Conservation (phyloP, 2,888 invertebrate genomes). For the Tortricodes alternella region DNA sequence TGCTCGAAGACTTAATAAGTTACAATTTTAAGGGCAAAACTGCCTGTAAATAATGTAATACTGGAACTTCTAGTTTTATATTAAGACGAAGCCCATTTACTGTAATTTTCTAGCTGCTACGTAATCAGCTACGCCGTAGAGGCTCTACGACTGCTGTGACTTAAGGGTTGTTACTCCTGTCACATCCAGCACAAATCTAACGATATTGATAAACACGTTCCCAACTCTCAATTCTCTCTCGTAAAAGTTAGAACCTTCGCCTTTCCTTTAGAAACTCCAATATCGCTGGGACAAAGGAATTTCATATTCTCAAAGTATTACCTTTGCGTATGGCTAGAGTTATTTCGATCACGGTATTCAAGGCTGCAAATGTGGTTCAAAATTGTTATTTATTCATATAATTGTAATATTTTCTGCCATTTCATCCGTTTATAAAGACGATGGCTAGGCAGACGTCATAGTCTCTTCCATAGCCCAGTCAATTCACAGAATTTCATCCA, state of each 20-base stretch:
- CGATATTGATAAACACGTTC: conserved; percentile 24
- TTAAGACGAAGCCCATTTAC: no score
- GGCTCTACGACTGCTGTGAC: conserved; percentile 11
- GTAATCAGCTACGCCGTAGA: conserved; percentile 7
- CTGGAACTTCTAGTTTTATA: no score
- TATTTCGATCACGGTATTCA: conserved; percentile 10
- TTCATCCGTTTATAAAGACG: no score
- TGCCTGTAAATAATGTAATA: no score
- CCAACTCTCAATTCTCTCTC: conserved; percentile 28
- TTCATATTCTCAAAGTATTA: conserved; percentile 37
- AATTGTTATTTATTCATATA: no score
- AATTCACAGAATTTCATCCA: no score
- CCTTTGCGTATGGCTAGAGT: conserved; percentile 30
- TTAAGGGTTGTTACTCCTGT: not conserved
- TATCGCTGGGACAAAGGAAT: conserved; percentile 36
- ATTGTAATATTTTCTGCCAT: no score
- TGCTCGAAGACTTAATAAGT: no score
- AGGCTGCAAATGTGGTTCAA: no score
- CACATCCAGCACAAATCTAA: not conserved
- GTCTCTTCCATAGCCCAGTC: no score
- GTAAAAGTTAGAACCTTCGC: not conserved
- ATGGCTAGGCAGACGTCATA: no score
- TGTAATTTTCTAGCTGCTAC: not conserved
- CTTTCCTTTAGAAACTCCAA: conserved; percentile 18
- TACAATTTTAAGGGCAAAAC: no score